Base-by-base conservation (phyloP, 2,113 vertebrate species). In the Amphilophus citrinellus region DNA sequence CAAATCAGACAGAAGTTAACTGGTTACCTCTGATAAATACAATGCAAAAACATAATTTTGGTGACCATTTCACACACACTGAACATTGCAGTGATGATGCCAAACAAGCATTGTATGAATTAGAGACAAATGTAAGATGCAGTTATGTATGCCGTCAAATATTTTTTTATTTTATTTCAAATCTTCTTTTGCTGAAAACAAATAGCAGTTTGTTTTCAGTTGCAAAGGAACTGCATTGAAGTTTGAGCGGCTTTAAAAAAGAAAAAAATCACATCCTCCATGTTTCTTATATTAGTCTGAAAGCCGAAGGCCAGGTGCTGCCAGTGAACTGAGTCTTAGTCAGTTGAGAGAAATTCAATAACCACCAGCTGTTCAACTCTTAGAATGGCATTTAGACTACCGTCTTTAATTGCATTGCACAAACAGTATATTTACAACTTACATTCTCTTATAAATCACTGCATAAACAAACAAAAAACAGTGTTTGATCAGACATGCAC, bases 321-420 rank as follows among this genome's bases (percentile, higher is more conserved):
- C 11, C 24, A 42, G 66, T 47, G 60, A 66, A 75, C 78, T 73
- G 66, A 73, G 44, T 53, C 66, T 13, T 53, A 73, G 47, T 56
- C 27, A 53, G 27, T 10, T 73, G 47, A 14, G 27, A 73, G 27
- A 56, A 0, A 73, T 73, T 35, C 42, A 76, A 32, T 63, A 71
- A 63, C 14, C 61, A 71, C 14, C 78, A 75, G 50, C 53, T 66
- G 53, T 86, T 81, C 57, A 35, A 6, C 13, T 39, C 22, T 24
- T 6, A 71, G 35, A 85, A 63, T 6, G 47, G 7, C 27, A 50
- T 44, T 7, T n/a, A 60, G 11, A 61, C 24, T 32, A 17, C 27
- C 3, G 17, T 4, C 39, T 47, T 10, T 15, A 56, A 20, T 24
- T 79, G 10, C 39, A 80, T 14, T 2, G 0, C 37, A 59, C 42